Evolutionary conservation across 2,113 vertebrate species (phyloP).

Genomic region (Balaeniceps rex): DNA sequence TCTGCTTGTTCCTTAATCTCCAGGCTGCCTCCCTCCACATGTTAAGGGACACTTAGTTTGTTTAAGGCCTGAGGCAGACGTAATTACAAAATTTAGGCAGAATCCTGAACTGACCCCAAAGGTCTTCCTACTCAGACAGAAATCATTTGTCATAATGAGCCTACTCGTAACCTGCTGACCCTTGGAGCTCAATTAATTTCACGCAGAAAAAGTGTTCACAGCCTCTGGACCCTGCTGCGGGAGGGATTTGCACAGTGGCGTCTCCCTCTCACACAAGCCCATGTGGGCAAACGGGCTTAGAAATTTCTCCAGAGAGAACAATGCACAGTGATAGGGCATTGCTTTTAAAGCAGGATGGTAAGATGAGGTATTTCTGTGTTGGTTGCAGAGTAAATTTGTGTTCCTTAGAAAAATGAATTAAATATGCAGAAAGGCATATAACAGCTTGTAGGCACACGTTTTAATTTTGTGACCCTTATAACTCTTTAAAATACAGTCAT

Average conservation of each 20-base stretch:
- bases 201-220: constrained; percentile 46
- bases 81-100: constrained; percentile 69
- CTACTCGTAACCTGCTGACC: constrained; percentile 63
- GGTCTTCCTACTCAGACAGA: constrained; percentile 69
- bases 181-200: constrained; percentile 71
- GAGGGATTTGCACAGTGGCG: neutral
- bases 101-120: constrained; percentile 67
- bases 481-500: neutral
- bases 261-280: neutral
- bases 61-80: constrained; percentile 60
- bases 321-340: neutral
- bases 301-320: neutral
- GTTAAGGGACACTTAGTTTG: constrained; percentile 56
- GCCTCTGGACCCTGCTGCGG: constrained; percentile 33
- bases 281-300: neutral
- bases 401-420: neutral
- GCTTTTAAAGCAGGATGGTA: neutral
- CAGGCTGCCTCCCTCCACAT: constrained; percentile 34
- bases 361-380: neutral
- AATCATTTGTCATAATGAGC: constrained; percentile 74
- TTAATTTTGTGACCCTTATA: neutral
- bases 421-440: neutral
- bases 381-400: neutral
- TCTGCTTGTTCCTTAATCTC: neutral
- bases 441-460: neutral